Percentiles rank a stretch among this genome's conserved stretches.
These are phyloP conservation scores for Melitaea cinxia DNA, from an alignment of 1,140 invertebrate species.

Conservation along the genomic window DNA sequence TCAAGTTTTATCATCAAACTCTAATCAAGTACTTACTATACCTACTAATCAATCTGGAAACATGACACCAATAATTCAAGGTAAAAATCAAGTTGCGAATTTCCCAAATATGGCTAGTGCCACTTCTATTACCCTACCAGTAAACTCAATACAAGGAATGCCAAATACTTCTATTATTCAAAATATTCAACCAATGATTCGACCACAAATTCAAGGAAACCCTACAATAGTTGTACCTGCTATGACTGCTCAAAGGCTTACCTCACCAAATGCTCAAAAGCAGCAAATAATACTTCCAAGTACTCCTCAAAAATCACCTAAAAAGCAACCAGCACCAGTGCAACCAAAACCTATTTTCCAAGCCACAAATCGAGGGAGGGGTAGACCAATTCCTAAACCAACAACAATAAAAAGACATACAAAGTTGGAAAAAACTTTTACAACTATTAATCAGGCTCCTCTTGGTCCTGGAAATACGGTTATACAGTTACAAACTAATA, in stretches of 20 bases:
- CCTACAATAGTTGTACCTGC: slow-evolving; percentile 78
- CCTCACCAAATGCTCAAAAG: slow-evolving; percentile 76
- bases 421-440: slow-evolving; percentile 76
- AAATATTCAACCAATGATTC: slow-evolving; percentile 77
- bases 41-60: slow-evolving; percentile 69
- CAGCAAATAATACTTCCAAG: slow-evolving; percentile 76
- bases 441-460: slow-evolving; percentile 72
- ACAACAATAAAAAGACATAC: slow-evolving; percentile 74
- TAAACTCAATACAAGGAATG: slow-evolving; percentile 79
- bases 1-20: slow-evolving; percentile 78
- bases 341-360: slow-evolving; percentile 80
- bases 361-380: slow-evolving; percentile 67
- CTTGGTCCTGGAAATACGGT: slow-evolving; percentile 72
- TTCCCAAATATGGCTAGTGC: slow-evolving; percentile 80
- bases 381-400: slow-evolving; percentile 74
- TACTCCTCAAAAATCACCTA: slow-evolving; percentile 75
- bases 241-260: slow-evolving; percentile 72
- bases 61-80: slow-evolving; percentile 70
- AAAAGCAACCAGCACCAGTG: slow-evolving; percentile 73
- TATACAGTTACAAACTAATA: slow-evolving; percentile 78
- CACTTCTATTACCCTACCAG: slow-evolving; percentile 73
- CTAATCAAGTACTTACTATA: slow-evolving; percentile 77
- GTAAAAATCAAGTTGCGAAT: slow-evolving; percentile 74
- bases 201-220: slow-evolving; percentile 74
- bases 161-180: slow-evolving; percentile 72